Conservation (phyloP, 2,113 vertebrate species). For the Cryptotis parvus region DNA sequence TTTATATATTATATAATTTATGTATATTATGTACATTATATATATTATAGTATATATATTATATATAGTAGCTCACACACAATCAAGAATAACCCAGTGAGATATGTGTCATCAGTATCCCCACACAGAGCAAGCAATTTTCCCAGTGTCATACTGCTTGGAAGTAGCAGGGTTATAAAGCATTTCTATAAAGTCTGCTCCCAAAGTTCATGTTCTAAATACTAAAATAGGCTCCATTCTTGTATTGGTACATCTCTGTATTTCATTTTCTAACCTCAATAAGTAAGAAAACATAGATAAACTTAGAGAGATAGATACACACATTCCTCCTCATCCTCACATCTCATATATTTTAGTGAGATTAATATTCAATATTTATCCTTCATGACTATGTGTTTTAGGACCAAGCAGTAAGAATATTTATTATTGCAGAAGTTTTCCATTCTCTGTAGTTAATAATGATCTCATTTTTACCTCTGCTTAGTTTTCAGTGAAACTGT, state of each 20-base stretch:
- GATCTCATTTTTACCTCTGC: conserved; percentile 19
- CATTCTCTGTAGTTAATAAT: conserved; percentile 9
- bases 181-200: background rate
- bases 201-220: conserved; percentile 7
- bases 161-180: background rate
- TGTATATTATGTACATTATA: too few species aligned
- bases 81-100: background rate
- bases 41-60: background rate
- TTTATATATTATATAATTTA: too few species aligned
- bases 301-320: too few species aligned
- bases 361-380: background rate
- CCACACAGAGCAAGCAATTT: background rate
- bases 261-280: background rate
- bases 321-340: conserved; percentile 1
- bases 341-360: conserved; percentile 41
- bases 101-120: background rate
- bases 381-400: conserved; percentile 8
- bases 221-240: background rate
- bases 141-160: background rate
- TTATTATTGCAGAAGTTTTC: background rate
- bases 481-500: conserved; percentile 18
- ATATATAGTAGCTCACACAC: too few species aligned
- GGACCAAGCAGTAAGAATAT: background rate
- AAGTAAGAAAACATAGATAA: background rate
- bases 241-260: background rate